Evolutionary conservation across 2,113 vertebrate genomes (phyloP).

Genomic region (Eubucco bourcierii): DNA sequence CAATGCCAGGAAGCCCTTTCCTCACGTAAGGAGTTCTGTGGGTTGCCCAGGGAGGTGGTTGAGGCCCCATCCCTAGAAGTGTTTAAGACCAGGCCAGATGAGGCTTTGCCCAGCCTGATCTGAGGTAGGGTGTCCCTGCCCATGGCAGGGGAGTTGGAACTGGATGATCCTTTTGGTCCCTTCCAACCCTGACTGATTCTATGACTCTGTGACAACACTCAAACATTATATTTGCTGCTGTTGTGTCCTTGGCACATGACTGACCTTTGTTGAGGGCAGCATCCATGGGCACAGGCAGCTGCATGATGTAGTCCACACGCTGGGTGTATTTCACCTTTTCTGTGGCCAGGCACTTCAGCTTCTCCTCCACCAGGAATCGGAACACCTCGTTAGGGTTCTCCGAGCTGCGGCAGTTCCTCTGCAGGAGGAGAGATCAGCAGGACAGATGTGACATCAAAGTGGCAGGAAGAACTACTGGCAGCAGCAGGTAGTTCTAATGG

Average conservation of each 20-base stretch:
- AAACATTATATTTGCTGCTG: neutral
- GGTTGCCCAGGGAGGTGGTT: too few relatives aligned
- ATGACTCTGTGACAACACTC: neutral
- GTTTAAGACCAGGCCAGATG: too few relatives aligned
- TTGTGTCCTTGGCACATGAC: neutral
- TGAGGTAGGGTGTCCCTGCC: too few relatives aligned
- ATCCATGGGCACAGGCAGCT: conserved; percentile 96
- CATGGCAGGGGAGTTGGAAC: too few relatives aligned
- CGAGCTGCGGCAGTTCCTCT: conserved; percentile 97
- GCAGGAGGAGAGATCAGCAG: neutral
- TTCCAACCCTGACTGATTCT: too few relatives aligned
- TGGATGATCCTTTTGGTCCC: too few relatives aligned
- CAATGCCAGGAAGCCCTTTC: neutral
- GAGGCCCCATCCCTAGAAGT: too few relatives aligned
- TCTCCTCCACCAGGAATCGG: conserved; percentile 95
- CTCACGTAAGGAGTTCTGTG: neutral
- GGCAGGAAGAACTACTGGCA: neutral
- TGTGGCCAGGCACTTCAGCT: conserved; percentile 95
- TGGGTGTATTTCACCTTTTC: conserved; percentile 98
- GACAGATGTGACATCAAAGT: neutral
- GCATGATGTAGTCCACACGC: conserved; percentile 96
- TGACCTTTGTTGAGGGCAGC: conserved; percentile 95
- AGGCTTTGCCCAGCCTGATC: too few relatives aligned
- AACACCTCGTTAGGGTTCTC: conserved; percentile 96
- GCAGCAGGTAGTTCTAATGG: neutral